These are phyloP conservation scores for Talpa occidentalis DNA, from an alignment of 2,113 vertebrate species.

Conservation along the genomic window DNA sequence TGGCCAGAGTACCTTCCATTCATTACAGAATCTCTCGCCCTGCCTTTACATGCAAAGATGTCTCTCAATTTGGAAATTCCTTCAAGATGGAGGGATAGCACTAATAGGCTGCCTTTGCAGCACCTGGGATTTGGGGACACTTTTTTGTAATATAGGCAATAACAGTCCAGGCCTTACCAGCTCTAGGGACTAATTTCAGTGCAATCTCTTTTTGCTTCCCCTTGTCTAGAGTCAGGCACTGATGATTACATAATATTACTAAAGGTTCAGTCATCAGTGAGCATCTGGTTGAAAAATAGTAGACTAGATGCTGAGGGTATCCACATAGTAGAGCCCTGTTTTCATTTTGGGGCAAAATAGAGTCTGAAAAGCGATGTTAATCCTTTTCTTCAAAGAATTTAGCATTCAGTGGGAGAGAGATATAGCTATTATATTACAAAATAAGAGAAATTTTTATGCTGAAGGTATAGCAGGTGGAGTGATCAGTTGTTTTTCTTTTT, in stretches of 20 bases:
- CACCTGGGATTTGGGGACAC: background rate
- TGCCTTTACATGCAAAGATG: background rate
- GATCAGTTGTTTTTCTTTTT: background rate
- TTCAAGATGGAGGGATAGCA: background rate
- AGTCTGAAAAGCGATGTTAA: background rate
- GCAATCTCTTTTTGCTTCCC: background rate
- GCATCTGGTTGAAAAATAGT: background rate
- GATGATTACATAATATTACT: background rate
- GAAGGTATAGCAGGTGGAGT: background rate
- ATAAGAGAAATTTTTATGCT: background rate
- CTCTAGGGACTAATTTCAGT: background rate
- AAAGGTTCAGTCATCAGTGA: background rate
- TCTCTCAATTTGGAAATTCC: background rate
- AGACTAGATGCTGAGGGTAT: background rate
- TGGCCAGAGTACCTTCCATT: background rate
- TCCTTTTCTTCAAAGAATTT: conserved; percentile 21
- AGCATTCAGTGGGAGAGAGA: background rate
- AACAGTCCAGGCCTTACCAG: background rate
- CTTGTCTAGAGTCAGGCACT: background rate
- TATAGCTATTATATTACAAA: background rate
- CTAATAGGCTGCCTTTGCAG: background rate
- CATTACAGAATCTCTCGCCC: background rate
- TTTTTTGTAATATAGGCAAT: background rate
- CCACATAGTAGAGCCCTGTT: background rate
- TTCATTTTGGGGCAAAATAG: background rate